phyloP scores from a whole-genome alignment of 2,113 vertebrate species.

The Bungarus multicinctus region DNA sequence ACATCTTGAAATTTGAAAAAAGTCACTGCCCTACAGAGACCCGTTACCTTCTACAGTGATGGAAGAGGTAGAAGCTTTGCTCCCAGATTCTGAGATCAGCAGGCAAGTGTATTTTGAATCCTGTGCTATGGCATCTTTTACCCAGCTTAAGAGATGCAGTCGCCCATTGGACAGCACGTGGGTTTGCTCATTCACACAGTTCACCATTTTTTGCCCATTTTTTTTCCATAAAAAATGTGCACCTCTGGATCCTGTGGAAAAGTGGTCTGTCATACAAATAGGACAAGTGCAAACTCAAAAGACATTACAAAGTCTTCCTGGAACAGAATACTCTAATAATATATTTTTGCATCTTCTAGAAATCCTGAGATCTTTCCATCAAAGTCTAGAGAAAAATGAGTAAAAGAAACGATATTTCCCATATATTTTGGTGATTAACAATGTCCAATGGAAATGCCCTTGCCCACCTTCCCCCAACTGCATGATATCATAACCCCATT shows the following conservation, averaged over 20 bases:
- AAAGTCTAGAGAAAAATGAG: too few species aligned
- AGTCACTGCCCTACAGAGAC: background rate
- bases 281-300: background rate
- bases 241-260: constrained; percentile 78
- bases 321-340: background rate
- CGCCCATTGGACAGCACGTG: constrained; percentile 65
- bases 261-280: background rate
- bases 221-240: constrained; percentile 83
- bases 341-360: background rate
- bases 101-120: constrained; percentile 82
- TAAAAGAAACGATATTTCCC: background rate
- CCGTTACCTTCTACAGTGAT: constrained; percentile 67
- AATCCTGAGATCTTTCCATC: background rate
- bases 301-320: background rate
- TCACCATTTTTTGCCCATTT: constrained; percentile 73
- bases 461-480: background rate
- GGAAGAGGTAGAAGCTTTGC: constrained; percentile 66
- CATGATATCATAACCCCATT: background rate
- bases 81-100: constrained; percentile 73
- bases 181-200: constrained; percentile 69
- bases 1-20: background rate
- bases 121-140: constrained; percentile 73
- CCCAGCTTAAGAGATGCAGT: constrained; percentile 84
- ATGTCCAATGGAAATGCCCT: background rate
- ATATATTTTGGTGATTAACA: background rate